Evolutionary conservation across 2,888 invertebrate species (phyloP).

Genomic region (Prenolepis imparis): DNA sequence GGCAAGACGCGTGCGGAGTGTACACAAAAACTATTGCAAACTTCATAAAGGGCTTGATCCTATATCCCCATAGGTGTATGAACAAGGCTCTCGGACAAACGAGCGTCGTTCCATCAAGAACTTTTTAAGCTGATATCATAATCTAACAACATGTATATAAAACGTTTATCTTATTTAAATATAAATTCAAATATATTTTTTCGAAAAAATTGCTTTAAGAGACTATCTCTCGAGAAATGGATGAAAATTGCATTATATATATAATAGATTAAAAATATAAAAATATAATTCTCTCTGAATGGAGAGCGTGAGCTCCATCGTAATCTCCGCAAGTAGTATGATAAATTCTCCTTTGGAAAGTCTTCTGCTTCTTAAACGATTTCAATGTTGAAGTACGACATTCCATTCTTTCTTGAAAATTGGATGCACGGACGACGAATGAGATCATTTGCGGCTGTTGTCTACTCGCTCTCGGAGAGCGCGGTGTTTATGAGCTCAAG

Average conservation of each 20-base stretch:
- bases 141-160: background rate
- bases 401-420: slow-evolving; percentile 1
- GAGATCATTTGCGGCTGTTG: slow-evolving; percentile 22
- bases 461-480: background rate
- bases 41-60: no score
- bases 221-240: background rate
- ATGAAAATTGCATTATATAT: background rate
- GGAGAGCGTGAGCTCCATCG: slow-evolving; percentile 20
- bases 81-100: background rate
- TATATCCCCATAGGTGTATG: no score
- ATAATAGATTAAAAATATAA: no score
- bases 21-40: slow-evolving; percentile 11
- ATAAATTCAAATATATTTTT: background rate
- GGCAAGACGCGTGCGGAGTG: slow-evolving; percentile 5
- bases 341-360: slow-evolving; percentile 22
- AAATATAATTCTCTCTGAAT: background rate
- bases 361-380: slow-evolving; percentile 12
- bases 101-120: background rate
- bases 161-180: background rate
- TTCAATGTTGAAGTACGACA: slow-evolving; percentile 16
- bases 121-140: background rate
- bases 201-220: background rate
- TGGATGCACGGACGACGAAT: background rate
- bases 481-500: slow-evolving; percentile 60
- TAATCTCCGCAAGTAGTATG: slow-evolving; percentile 4